Evolutionary conservation across 2,888 invertebrate species (phyloP), one percentile per base, ranked within the genome.

Genomic region (Drosophila suboccidentalis): DNA sequence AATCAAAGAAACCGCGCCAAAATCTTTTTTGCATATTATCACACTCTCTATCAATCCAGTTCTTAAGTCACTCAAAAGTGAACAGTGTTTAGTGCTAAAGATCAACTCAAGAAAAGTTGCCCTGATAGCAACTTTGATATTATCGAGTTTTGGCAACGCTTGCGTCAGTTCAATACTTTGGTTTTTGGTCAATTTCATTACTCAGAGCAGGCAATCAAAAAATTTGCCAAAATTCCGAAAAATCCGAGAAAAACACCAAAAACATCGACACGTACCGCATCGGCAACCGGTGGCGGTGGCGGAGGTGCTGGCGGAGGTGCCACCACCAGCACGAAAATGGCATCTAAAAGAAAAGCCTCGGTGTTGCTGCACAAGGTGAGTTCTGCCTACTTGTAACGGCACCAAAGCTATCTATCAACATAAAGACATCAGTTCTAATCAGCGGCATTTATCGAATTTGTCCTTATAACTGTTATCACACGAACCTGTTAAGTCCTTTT

Each of bases 311-410:
- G 91, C 79, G 91, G 91, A 78, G 90, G 91, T 84, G 91, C 91
- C 87, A 90, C 87, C 87, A 90, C 87, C 87, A 90, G 87, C 82
- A 91, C 90, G 67, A 92, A 91, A 86, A 93, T 93, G 93, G 93
- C 93, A 83, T 93, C 93, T 75, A 93, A 93, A 90, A 90, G 93
- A 82, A 93, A 93, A 90, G 92, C 93, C 66, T 92, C 92, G 64
- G 92, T 93, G 81, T 91, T 93, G 80, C 89, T 93, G 80, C 93
- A 93, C 85, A 93, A 93, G 93, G 93, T 93, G 91, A 84, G 91
- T 78, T 2, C 3, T 11, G 1, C n/a, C 1, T 3, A 4, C 17
- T 29, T 13, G 41, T 2, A 11, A 26, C 1, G 5, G 8, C 17
- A 3, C n/a, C 4, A 49, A 9, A 22, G 50, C 1, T 15, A 22